Base-by-base conservation (phyloP, 2,888 invertebrate species). In the Athrips mouffetella region DNA sequence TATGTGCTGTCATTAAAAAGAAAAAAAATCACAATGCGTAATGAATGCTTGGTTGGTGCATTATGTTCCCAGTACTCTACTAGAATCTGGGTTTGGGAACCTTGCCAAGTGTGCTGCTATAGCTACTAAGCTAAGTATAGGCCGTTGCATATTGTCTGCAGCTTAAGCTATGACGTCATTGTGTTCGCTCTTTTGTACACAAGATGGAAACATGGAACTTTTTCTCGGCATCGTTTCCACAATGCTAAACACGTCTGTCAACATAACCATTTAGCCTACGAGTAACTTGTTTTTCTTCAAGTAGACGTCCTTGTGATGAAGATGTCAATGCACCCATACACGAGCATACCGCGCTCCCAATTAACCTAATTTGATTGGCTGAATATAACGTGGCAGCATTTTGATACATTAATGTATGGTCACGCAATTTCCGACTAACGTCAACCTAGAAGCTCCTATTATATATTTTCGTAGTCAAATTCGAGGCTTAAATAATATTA, bases 341-440 rank as follows among this genome's bases (percentile, higher is more conserved):
- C 35, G 40, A 53, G 15, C 10, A 58, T 54, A 63, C 58, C 50
- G 53, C 50, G 51, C 57, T 55, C 45, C 56, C 60, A 66, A 67
- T 71, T 65, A 67, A 60, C 62, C 64, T 63, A 63, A 70, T 70
- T 69, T 59, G 53, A 62, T 61, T 56, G 47, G 62, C 47, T 49
- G n/a, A n/a, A 53, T 53, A 54, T 50, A 54, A 50, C 54, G 51
- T 45, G 48, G 40, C 30, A 40, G 27, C 37, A 50, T 52, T 52
- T 54, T 55, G 44, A 53, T 53, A 51, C 53, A 52, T 42, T 47
- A 51, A 51, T 45, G 39, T 39, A 47, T 49, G 45, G 50, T 57
- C 58, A 60, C 60, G 58, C 60, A 46, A 59, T 37, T 50, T 37
- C 33, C 30, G 7, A 4, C 47, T 35, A 13, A 44, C 46, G 48